These are phyloP conservation scores for Slavum lentiscoides DNA, from an alignment of 2,888 invertebrate species.

Conservation along the genomic window DNA sequence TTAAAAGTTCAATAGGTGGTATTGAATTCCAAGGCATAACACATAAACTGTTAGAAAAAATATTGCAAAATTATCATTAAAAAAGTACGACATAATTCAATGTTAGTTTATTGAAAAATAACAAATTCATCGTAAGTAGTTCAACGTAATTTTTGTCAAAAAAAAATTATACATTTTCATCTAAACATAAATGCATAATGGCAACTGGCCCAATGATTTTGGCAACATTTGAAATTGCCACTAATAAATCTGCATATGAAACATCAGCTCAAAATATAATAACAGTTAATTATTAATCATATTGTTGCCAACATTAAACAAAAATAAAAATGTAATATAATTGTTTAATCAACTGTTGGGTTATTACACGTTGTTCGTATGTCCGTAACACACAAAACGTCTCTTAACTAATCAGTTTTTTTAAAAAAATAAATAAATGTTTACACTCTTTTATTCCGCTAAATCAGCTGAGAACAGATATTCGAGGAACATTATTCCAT, in stretches of 20 bases:
- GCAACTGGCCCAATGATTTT: constrained; percentile 22
- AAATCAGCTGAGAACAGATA: neutral
- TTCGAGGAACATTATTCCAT: neutral
- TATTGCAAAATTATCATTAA: too few relatives aligned
- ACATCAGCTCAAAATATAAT: constrained; percentile 30
- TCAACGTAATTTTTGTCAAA: neutral
- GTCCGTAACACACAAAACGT: neutral
- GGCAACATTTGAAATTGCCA: constrained; percentile 29
- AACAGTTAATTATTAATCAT: constrained; percentile 26
- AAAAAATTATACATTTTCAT: neutral
- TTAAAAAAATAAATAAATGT: neutral
- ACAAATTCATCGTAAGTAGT: neutral
- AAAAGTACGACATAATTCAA: too few relatives aligned
- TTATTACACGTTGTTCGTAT: neutral
- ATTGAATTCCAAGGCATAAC: neutral
- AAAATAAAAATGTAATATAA: constrained; percentile 7
- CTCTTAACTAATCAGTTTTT: neutral
- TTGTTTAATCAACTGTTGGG: neutral
- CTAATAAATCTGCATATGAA: constrained; percentile 13
- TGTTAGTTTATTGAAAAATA: neutral
- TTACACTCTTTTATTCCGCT: neutral
- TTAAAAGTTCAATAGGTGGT: neutral
- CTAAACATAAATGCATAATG: constrained; percentile 23
- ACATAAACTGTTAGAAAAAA: neutral
- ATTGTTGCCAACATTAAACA: constrained; percentile 19